Evolutionary conservation across 1,140 invertebrate genomes (phyloP).

Genomic region (Carposina sasakii): DNA sequence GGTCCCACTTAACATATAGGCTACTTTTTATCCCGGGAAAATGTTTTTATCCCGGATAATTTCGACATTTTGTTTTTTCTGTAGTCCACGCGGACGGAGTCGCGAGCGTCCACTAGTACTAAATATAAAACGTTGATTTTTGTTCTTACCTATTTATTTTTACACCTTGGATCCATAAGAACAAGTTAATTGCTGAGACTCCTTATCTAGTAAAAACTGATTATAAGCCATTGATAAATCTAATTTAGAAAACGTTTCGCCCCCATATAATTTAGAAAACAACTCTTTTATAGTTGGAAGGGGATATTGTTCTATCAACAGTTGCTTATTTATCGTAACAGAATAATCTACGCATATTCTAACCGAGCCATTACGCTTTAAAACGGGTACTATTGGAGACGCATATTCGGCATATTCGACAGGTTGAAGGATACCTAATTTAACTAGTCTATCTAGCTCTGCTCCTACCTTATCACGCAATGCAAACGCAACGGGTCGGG

Average conservation of each 20-base stretch:
- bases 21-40: too few relatives aligned
- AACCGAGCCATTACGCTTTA: neutral
- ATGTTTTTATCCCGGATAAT: too few relatives aligned
- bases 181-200: neutral
- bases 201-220: neutral
- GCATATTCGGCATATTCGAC: neutral
- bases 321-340: neutral
- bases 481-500: neutral
- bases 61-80: too few relatives aligned
- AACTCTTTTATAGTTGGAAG: neutral
- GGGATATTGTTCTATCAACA: neutral
- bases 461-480: neutral
- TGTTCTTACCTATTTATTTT: too few relatives aligned
- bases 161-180: too few relatives aligned
- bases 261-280: constrained; percentile 1
- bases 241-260: neutral
- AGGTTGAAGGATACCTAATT: neutral
- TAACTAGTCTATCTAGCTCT: neutral
- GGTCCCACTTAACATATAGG: too few relatives aligned
- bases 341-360: neutral
- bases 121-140: too few relatives aligned
- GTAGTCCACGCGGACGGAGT: too few relatives aligned
- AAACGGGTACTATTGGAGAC: too few relatives aligned
- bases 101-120: too few relatives aligned
- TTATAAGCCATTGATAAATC: neutral